Base-by-base conservation (phyloP, 2,797 vertebrate genomes). In the Malacoctenus gilli region DNA sequence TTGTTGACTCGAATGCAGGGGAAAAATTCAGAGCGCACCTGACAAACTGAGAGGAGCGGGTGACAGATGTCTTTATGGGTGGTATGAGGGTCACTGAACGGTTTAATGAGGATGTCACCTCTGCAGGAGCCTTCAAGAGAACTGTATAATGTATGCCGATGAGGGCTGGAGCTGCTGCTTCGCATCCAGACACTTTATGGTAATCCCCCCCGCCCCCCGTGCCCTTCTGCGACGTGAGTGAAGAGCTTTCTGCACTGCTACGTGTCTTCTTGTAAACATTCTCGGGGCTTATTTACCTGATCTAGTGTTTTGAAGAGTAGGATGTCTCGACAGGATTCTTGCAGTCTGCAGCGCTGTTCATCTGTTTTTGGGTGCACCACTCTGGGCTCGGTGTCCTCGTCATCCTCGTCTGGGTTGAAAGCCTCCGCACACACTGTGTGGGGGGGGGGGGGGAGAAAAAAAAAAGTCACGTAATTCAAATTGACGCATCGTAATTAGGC, bases 311-410 rank as follows among this genome's bases (percentile, higher is more conserved):
- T 98, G 86, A 99, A 99, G 67, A 99, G 89, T 22, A 98, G 90
- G 79, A 99, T 99, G 87, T 99, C 97, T 92, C 93, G 91, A 80
- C 96, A 99, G 50, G 96, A 93, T 82, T 99, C 96, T 85, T 98
- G 97, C 87, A 99, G 92, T 87, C 97, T 91, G 89, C 92, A 94
- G 88, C 96, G 93, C 83, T 98, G 97, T 43, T 94, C 95, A 41
- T 99, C 97, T 87, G 95, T 96, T 94, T 99, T 99, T 53, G 97
- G 96, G 83, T 98, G 92, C 78, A 98, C 93, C 71, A 99, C 90
- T 92, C 94, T 92, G 80, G 95, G 95, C 71, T 99, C 97, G 12
- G 93, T 91, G 75, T 98, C 97, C 75, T 98, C 97, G 0, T 99
- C 96, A 4, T 99, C 97, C 0, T 99, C 97, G 69, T 98, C 96